Percentiles rank a stretch among this genome's conserved stretches.
Conservation (phyloP, 2,797 vertebrate genomes). For the Rallus crepitans region DNA sequence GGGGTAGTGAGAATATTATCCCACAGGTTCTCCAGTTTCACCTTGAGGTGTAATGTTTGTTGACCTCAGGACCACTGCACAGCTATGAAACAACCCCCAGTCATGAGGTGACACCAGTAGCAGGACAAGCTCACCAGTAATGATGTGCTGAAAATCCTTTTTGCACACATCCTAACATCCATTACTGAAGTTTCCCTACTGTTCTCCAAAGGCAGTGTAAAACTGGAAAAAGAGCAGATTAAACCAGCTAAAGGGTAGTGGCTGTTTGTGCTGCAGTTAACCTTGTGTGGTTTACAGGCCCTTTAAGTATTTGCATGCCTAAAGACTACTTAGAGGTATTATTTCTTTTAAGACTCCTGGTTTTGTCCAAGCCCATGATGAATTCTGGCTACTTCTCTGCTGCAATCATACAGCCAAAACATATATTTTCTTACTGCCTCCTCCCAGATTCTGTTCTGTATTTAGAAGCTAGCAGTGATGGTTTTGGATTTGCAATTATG, state of each 20-base stretch:
- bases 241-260: neutral
- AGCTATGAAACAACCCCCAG: neutral
- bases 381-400: slow-evolving; percentile 27
- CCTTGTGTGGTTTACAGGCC: neutral
- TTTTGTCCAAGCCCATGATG: slow-evolving; percentile 48
- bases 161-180: neutral
- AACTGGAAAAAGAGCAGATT: neutral
- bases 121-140: neutral
- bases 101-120: neutral
- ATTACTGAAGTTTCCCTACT: neutral
- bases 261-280: neutral
- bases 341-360: slow-evolving; percentile 29
- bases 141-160: neutral
- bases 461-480: slow-evolving; percentile 67
- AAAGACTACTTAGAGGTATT: slow-evolving; percentile 24
- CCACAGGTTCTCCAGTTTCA: neutral
- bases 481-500: slow-evolving; percentile 56
- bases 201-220: neutral
- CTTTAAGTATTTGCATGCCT: neutral
- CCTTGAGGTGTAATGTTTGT: neutral
- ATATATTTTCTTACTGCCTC: slow-evolving; percentile 68
- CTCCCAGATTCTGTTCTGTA: slow-evolving; percentile 68
- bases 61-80: neutral
- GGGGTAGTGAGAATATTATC: neutral
- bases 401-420: slow-evolving; percentile 64